phyloP scores from a whole-genome alignment of 1,140 invertebrate species.

The Lysiphlebus fabarum region DNA sequence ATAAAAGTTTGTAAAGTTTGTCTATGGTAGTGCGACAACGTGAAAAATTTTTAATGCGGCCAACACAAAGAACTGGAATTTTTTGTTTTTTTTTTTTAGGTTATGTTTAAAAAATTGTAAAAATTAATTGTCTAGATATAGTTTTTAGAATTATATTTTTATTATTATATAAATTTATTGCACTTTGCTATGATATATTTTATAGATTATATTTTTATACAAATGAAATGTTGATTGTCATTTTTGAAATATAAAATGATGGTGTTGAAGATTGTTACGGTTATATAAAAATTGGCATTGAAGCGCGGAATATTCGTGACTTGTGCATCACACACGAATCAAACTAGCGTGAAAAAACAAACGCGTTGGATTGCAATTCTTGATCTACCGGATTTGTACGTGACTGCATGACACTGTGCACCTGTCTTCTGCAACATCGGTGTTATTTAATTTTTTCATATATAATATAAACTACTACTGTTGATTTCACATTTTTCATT shows the following conservation, averaged over 20 bases:
- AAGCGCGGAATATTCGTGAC: constrained; percentile 20
- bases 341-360: constrained; percentile 26
- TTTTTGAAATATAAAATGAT: not conserved
- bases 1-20: not conserved
- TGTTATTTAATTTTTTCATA: not conserved
- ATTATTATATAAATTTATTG: not conserved
- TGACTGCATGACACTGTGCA: constrained; percentile 21
- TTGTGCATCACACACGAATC: constrained; percentile 16
- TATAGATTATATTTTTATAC: too few species aligned
- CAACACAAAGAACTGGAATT: not conserved
- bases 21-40: not conserved
- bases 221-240: too few species aligned
- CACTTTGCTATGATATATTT: too few species aligned
- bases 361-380: constrained; percentile 22
- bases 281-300: constrained; percentile 4
- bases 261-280: constrained; percentile 20
- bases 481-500: too few species aligned
- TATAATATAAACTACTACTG: too few species aligned
- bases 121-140: constrained; percentile 24
- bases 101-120: not conserved
- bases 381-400: constrained; percentile 25
- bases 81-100: too few species aligned
- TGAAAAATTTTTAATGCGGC: constrained; percentile 3
- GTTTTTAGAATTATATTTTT: not conserved
- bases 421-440: constrained; percentile 19